phyloP scores from a whole-genome alignment of 2,888 invertebrate species.

The Lysandra bellargus region DNA sequence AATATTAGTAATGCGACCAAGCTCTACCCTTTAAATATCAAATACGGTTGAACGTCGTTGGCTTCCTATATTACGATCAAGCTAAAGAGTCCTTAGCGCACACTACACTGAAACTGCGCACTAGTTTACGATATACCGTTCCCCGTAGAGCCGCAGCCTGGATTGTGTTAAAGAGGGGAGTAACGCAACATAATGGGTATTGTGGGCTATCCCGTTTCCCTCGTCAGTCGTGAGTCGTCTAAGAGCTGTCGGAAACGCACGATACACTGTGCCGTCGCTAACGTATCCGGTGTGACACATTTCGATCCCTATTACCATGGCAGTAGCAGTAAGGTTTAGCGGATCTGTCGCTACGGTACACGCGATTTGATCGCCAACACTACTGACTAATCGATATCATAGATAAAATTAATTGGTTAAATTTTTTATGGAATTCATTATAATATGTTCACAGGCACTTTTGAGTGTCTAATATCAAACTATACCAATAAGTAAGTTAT shows the following conservation, averaged over 20 bases:
- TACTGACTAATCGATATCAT: neutral
- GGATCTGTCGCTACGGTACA: neutral
- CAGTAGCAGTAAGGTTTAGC: neutral
- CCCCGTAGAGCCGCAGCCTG: neutral
- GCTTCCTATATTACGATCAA: neutral
- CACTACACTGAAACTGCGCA: neutral
- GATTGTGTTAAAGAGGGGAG: neutral
- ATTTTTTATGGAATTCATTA: neutral
- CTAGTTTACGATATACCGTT: neutral
- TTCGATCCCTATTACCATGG: neutral
- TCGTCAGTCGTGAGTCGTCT: conserved; percentile 10
- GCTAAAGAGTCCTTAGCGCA: neutral
- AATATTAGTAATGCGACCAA: neutral
- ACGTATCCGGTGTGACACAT: neutral
- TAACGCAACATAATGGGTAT: neutral
- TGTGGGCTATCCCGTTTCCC: conserved; percentile 4
- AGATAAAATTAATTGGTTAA: too few species aligned
- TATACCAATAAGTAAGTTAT: neutral
- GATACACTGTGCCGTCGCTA: neutral
- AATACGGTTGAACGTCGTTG: neutral
- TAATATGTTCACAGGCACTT: neutral
- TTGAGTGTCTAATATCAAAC: neutral
- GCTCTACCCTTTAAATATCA: neutral
- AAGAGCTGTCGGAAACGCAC: conserved; percentile 17
- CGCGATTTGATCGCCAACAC: neutral